Evolutionary conservation across 2,113 vertebrate species (phyloP).

Genomic region (Microtus ochrogaster): DNA sequence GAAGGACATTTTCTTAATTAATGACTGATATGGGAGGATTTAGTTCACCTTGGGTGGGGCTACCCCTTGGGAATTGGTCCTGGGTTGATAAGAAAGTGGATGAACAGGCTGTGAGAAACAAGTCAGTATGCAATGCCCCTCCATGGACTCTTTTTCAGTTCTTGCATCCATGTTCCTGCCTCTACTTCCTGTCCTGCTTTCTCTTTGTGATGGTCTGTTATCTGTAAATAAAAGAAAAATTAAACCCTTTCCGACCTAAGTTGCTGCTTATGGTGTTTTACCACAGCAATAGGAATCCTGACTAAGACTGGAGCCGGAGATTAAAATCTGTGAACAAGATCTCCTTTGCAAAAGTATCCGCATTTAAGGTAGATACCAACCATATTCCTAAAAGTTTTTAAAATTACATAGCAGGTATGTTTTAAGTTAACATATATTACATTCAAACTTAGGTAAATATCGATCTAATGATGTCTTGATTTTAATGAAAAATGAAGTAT

Average conservation of each 20-base stretch:
- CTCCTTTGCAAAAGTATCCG: slow-evolving; percentile 8
- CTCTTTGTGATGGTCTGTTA: not conserved
- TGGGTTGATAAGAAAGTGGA: not conserved
- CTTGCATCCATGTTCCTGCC: not conserved
- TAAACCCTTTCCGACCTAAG: not conserved
- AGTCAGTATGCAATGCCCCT: not conserved
- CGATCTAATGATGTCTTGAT: slow-evolving; percentile 46
- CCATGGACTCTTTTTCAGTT: not conserved
- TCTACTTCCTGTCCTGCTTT: not conserved
- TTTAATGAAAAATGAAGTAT: slow-evolving; percentile 1
- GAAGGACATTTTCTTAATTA: not conserved
- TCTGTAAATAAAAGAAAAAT: no score
- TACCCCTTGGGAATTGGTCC: not conserved
- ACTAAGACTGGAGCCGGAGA: not conserved
- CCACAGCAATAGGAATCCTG: not conserved
- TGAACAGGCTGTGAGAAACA: not conserved
- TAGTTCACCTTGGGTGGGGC: not conserved
- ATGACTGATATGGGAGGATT: no score
- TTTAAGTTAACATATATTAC: slow-evolving; percentile 33
- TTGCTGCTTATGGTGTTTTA: not conserved
- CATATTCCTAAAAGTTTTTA: not conserved
- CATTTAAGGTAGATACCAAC: slow-evolving; percentile 28
- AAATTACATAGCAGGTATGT: not conserved
- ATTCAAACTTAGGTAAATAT: slow-evolving; percentile 13
- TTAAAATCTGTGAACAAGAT: slow-evolving; percentile 40